Base-by-base conservation (phyloP, 2,888 invertebrate species). In the Nymphalis polychloros region DNA sequence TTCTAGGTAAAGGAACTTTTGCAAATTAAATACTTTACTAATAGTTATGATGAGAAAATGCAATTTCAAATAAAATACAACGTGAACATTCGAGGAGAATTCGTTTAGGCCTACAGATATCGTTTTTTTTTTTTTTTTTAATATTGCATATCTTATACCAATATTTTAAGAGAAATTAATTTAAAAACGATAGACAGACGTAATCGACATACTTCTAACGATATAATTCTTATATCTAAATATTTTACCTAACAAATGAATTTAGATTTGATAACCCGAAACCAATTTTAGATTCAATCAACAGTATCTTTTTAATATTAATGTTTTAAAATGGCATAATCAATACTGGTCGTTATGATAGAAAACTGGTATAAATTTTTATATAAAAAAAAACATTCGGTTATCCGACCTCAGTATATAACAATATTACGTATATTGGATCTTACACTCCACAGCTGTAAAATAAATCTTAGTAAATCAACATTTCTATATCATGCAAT, bases 1-100 rank as follows among this genome's bases (percentile, higher is more conserved):
- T 59, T 69, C 68, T 70, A 70, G 46, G 47, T 47, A 70, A 70
- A 72, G 75, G 75, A 74, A 75, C 75, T 75, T 70, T 72, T 17
- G 70, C 63, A 52, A 70, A 69, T 31, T 64, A 59, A 65, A 65
- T 59, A 27, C 50, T 62, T 16, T 13, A 35, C 17, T 50, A 35
- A 23, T 62, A 50, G n/a, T 49, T n/a, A 13, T 55, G 17, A 13
- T 55, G 17, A 31, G 48, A 48, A 67, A 47, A 53, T 65, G 65
- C 20, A 57, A 60, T 41, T 60, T 57, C 55, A 52, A 46, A 52
- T 6, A 27, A 60, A 41, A 64, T 62, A 65, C 48, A 59, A 61
- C 46, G 13, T 48, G 41, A 49, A 52, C 35, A 69, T 69, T 66
- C 46, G 65, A 66, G 41, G 61, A 53, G 20, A 52, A 47, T 10